A percentile compares a stretch with the other conserved stretches of the same genome.
Conservation (phyloP, 2,888 invertebrate species). For the Venustoraphidia nigricollis region DNA sequence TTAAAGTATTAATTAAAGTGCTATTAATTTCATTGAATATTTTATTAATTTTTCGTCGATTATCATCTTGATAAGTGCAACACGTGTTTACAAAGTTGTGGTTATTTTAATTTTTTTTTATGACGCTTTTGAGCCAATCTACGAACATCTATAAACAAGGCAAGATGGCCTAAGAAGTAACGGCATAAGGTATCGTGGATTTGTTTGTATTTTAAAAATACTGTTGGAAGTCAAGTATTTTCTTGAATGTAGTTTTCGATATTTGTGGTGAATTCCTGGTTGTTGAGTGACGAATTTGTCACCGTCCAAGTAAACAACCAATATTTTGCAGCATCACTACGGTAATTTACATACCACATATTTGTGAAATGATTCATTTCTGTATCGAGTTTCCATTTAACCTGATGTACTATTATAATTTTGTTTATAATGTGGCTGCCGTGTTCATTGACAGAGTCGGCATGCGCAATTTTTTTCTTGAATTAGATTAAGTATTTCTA, state of each 20-base stretch:
- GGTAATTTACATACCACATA: not conserved
- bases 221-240: not conserved
- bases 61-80: too few relatives aligned
- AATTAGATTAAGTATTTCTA: not conserved
- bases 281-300: not conserved
- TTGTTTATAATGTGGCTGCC: not conserved
- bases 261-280: too few relatives aligned
- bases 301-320: not conserved
- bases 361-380: not conserved
- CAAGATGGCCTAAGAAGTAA: too few relatives aligned
- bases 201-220: too few relatives aligned
- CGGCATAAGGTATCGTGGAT: too few relatives aligned
- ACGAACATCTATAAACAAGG: too few relatives aligned
- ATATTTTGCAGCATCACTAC: not conserved
- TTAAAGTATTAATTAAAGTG: too few relatives aligned
- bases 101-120: too few relatives aligned
- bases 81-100: too few relatives aligned
- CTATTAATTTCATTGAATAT: too few relatives aligned
- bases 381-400: not conserved
- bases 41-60: too few relatives aligned
- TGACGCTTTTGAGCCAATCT: too few relatives aligned
- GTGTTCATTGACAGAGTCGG: not conserved
- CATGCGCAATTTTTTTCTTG: not conserved
- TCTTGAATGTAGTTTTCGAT: not conserved
- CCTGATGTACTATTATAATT: not conserved